These are phyloP conservation scores for Pasiphila rectangulata DNA, from an alignment of 2,888 invertebrate species.

Conservation along the genomic window DNA sequence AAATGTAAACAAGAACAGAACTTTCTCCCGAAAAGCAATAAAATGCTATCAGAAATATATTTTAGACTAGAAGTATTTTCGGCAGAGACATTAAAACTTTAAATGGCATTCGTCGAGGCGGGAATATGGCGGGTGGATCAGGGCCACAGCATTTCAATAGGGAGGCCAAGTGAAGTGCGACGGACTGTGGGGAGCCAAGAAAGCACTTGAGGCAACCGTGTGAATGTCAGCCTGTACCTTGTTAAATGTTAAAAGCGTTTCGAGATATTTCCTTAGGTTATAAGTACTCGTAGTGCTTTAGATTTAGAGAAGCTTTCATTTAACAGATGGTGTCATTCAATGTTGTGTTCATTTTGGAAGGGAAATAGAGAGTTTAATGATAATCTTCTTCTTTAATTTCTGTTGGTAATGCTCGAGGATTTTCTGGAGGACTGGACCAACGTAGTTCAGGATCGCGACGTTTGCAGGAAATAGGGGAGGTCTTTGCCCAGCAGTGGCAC, in stretches of 20 bases:
- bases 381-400: too few relatives aligned
- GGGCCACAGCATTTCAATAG: slow-evolving; percentile 29
- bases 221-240: slow-evolving; percentile 19
- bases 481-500: too few relatives aligned
- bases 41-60: slow-evolving; percentile 16
- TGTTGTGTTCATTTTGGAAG: too few relatives aligned
- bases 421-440: too few relatives aligned
- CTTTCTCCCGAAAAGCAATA: slow-evolving; percentile 15
- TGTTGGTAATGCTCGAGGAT: too few relatives aligned
- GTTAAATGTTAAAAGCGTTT: slow-evolving; percentile 7
- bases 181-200: slow-evolving; percentile 21
- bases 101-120: slow-evolving; percentile 33
- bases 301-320: too few relatives aligned
- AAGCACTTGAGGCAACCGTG: slow-evolving; percentile 19
- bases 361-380: too few relatives aligned
- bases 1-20: slow-evolving; percentile 1
- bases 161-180: slow-evolving; percentile 31
- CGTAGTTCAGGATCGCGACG: too few relatives aligned
- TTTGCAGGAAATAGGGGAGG: too few relatives aligned
- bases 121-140: slow-evolving; percentile 34
- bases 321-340: too few relatives aligned
- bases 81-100: slow-evolving; percentile 33
- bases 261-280: neutral
- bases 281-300: too few relatives aligned
- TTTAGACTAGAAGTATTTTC: slow-evolving; percentile 16